Percentiles rank a stretch among this genome's conserved stretches.
phyloP scores from a whole-genome alignment of 2,888 invertebrate genomes.

The Zaprionus bogoriensis region DNA sequence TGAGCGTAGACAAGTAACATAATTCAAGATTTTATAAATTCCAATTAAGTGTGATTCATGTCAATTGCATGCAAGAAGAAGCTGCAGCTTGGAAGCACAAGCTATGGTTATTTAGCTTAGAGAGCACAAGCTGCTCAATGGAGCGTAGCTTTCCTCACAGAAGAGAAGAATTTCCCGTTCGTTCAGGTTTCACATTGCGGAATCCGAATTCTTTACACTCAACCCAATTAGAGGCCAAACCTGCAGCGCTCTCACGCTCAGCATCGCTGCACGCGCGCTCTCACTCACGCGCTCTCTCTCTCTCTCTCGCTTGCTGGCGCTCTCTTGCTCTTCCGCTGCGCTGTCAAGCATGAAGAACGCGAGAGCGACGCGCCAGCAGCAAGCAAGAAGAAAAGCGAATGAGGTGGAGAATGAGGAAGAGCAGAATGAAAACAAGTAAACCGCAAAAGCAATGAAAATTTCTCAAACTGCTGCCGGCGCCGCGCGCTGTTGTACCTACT shows the following conservation, averaged over 20 bases:
- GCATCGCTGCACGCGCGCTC: conserved; percentile 1
- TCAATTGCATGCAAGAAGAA: too few species aligned
- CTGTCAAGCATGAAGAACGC: conserved; percentile 27
- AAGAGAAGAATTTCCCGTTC: neutral
- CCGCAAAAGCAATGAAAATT: conserved; percentile 40
- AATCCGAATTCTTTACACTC: conserved; percentile 1
- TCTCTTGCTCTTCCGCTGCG: neutral
- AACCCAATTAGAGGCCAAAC: conserved; percentile 19
- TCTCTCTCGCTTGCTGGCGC: neutral
- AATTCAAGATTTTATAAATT: too few species aligned
- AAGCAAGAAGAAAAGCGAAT: conserved; percentile 12
- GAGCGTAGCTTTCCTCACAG: neutral
- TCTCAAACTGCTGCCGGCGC: conserved; percentile 42
- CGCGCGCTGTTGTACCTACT: neutral
- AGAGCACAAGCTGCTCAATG: too few species aligned
- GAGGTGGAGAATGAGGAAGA: conserved; percentile 3
- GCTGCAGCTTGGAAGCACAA: too few species aligned
- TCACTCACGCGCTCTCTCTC: neutral
- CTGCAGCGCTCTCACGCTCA: neutral
- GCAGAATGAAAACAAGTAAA: conserved; percentile 41
- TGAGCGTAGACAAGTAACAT: too few species aligned
- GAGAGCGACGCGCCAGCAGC: conserved; percentile 24
- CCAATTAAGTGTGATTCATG: too few species aligned
- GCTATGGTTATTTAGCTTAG: too few species aligned
- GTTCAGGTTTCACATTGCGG: neutral